Evolutionary conservation across 2,888 invertebrate species (phyloP).

Genomic region (Diloba caeruleocephala): DNA sequence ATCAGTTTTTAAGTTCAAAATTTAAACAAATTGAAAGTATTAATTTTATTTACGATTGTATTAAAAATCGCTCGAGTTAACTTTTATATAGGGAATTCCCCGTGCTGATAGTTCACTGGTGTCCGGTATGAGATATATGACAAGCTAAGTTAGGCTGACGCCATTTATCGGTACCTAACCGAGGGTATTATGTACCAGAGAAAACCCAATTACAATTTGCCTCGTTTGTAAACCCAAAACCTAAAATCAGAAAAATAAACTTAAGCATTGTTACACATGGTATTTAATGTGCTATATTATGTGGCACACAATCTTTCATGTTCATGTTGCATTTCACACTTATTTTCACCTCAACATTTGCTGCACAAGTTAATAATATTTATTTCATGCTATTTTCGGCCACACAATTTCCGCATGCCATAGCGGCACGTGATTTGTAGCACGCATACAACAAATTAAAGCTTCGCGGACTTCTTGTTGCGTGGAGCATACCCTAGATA

Average conservation of each 20-base stretch:
- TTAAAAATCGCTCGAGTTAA: no score
- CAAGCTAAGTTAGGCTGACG: neutral
- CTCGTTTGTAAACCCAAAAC: no score
- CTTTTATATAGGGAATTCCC: constrained; percentile 7
- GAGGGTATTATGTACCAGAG: no score
- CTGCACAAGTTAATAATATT: constrained; percentile 21
- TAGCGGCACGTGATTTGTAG: constrained; percentile 23
- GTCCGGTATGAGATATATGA: neutral
- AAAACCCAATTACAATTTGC: no score
- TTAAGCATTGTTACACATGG: no score
- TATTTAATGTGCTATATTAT: no score
- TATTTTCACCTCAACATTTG: constrained; percentile 17
- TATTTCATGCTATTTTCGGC: constrained; percentile 43
- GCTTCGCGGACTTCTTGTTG: constrained; percentile 39
- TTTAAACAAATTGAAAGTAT: no score
- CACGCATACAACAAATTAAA: constrained; percentile 40
- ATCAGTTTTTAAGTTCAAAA: no score
- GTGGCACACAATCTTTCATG: no score
- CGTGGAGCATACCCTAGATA: constrained; percentile 36
- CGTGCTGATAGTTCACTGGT: neutral
- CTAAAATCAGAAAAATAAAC: no score
- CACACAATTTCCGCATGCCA: constrained; percentile 46
- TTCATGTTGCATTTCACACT: no score
- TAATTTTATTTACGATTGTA: no score
- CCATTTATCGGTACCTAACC: constrained; percentile 2